Base-by-base conservation (phyloP, 2,797 vertebrate species). In the Pantherophis vulpinus region DNA sequence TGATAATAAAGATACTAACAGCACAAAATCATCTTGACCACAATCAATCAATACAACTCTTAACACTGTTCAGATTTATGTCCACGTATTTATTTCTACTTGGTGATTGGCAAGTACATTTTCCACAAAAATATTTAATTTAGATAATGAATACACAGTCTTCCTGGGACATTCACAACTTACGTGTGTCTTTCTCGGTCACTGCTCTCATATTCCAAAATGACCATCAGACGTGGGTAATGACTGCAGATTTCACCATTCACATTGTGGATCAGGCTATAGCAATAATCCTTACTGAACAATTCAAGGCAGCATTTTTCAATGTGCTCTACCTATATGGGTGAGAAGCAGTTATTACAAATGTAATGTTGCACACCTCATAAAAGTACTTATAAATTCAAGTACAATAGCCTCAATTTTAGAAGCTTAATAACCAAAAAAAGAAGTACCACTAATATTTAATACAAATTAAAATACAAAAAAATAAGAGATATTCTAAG, bases 221-320 rank as follows among this genome's bases (percentile, higher is more conserved):
- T 98, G 87, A 99, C 99, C 2, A 99, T 99, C 96, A 99, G 98
- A n/a, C 98, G 98, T 5, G 99, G 99, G 94, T 99, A 99, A 97
- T 99, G 99, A 32, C 99, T 98, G 92, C 99, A 99, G 93, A 99
- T 97, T 94, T 99, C 99, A 86, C 99, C 99, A 42, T 98, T 99
- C 92, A 97, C 60, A 92, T 99, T 99, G 56, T 98, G 97, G 96
- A 99, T 99, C 95, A 99, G 96, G 70, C 99, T 99, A 97, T 98
- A 99, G 95, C 98, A 98, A 97, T 99, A 99, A 96, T 99, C 99
- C 93, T 98, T 98, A 91, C 98, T 98, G 94, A 99, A 99, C 91
- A 99, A 98, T 94, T 99, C 98, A 97, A 99, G 96, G 96, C 98
- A 99, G n/a, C 98, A 98, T 94, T 98, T 98, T 97, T 99, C 99